Evolutionary conservation across 2,113 vertebrate genomes (phyloP).

Genomic region (Labeo rohita): DNA sequence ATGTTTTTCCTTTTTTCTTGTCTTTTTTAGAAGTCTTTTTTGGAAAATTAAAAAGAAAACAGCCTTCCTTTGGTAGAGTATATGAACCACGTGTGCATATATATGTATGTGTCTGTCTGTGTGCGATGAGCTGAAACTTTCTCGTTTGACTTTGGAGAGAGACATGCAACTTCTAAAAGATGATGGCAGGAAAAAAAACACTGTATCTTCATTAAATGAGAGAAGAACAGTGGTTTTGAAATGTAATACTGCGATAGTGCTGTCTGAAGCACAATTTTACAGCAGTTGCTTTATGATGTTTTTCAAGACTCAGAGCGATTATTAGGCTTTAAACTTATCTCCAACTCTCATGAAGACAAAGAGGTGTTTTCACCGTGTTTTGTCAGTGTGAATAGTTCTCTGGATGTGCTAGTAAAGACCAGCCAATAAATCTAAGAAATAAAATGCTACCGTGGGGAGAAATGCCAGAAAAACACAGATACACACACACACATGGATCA

Average conservation of each 20-base stretch:
- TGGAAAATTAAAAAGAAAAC: slow-evolving; percentile 58
- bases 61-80: slow-evolving; percentile 43
- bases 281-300: slow-evolving; percentile 28
- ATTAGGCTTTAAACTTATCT: slow-evolving; percentile 40
- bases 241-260: slow-evolving; percentile 37
- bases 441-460: slow-evolving; percentile 43
- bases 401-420: slow-evolving; percentile 11
- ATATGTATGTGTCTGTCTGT: slow-evolving; percentile 44
- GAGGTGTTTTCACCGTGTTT: slow-evolving; percentile 24
- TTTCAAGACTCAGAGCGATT: slow-evolving; percentile 40
- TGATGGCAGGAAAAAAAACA: slow-evolving; percentile 7
- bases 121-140: slow-evolving; percentile 31
- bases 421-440: slow-evolving; percentile 39
- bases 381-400: slow-evolving; percentile 31
- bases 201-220: slow-evolving; percentile 45
- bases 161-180: slow-evolving; percentile 9
- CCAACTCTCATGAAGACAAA: slow-evolving; percentile 47
- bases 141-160: slow-evolving; percentile 32
- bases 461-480: slow-evolving; percentile 25
- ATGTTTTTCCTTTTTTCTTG: slow-evolving; percentile 86
- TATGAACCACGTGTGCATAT: slow-evolving; percentile 53
- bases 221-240: slow-evolving; percentile 40
- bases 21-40: slow-evolving; percentile 76
- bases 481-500: slow-evolving; percentile 28
- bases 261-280: slow-evolving; percentile 44